Base-by-base conservation (phyloP, 2,888 invertebrate species). In the Tenodera sinensis region DNA sequence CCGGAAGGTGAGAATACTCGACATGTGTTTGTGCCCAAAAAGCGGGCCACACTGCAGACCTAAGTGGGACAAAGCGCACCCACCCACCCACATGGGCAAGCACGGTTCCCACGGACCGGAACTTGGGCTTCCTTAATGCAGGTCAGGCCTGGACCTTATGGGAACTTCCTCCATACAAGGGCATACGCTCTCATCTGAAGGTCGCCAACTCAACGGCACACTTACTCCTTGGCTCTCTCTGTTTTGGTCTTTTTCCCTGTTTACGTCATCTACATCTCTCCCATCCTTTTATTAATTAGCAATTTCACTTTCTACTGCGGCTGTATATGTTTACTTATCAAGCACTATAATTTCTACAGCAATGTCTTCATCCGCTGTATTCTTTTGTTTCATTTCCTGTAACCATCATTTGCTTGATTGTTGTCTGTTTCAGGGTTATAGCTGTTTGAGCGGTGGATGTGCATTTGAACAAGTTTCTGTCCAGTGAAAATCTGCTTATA, bases 41-140 rank as follows among this genome's bases (percentile, higher is more conserved):
- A 54, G 54, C 2, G 54, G 2, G 25, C 54, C 3, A 71, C 25
- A 20, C 20, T 71, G 54, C 20, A 15, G 0, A 71, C 3, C 54
- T 2, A 71, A 71, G 54, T 71, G 12, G 42, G 42, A 42, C 42
- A 42, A 71, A 71, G 54, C 54, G 25, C 54, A 71, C 54, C 54
- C 54, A 71, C 54, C 6, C 54, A 71, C 54, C 54, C 54, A 71
- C 54, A 25, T 8, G 20, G 54, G 6, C n/a, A n/a, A n/a, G n/a
- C 28, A 20, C 28, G 25, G 71, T 86, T 86, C 86, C 81, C 86
- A 86, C 86, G 86, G 86, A 81, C 86, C 86, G 86, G 86, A 86
- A 86, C 86, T 71, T 71, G 54, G 25, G 8, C 54, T 71, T 71
- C 54, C 54, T 71, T 71, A 71, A 71, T 71, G 54, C 20, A 71